These are phyloP conservation scores for Melieria picta DNA, from an alignment of 2,888 invertebrate species.

Conservation along the genomic window DNA sequence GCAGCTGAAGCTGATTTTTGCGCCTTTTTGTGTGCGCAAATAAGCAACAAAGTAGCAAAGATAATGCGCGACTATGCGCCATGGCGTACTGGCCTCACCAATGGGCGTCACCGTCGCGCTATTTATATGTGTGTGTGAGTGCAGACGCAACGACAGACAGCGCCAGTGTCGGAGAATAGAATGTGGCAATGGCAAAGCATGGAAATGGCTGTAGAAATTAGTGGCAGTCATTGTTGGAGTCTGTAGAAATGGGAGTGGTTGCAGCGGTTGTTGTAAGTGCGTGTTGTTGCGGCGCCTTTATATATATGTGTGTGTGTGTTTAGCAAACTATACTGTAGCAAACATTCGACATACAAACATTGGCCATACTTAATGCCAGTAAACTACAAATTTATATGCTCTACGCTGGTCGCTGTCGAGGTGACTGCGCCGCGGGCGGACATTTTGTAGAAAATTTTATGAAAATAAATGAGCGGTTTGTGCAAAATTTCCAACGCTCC, in stretches of 20 bases:
- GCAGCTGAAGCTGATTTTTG: not conserved
- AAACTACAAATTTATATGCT: not conserved
- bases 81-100: not conserved
- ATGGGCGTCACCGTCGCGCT: not conserved
- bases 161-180: constrained; percentile 11
- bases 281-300: too few relatives aligned
- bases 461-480: constrained; percentile 19
- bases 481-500: not conserved
- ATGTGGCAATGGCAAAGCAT: not conserved
- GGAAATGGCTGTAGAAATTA: too few relatives aligned
- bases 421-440: not conserved
- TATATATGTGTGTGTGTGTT: too few relatives aligned
- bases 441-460: constrained; percentile 10
- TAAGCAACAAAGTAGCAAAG: constrained; percentile 26
- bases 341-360: not conserved
- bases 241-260: too few relatives aligned
- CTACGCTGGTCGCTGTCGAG: not conserved
- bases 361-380: not conserved
- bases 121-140: not conserved
- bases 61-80: constrained; percentile 22
- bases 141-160: not conserved
- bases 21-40: constrained; percentile 5
- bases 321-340: too few relatives aligned
- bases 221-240: too few relatives aligned
- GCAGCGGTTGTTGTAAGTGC: too few relatives aligned